These are phyloP conservation scores for Ictidomys tridecemlineatus DNA, from an alignment of 2,113 vertebrate species.

Conservation along the genomic window DNA sequence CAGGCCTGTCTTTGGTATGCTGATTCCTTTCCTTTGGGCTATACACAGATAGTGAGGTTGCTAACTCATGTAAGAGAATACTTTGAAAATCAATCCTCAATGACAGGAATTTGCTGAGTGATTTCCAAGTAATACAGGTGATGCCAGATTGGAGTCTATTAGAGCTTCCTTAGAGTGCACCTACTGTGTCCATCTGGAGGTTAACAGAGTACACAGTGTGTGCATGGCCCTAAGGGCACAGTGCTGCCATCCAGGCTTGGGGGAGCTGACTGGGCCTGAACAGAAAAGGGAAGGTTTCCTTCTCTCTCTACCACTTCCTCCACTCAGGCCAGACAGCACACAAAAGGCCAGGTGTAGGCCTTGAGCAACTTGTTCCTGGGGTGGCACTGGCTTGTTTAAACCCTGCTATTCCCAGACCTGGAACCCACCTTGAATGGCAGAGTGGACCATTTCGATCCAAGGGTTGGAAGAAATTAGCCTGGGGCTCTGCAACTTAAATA, in stretches of 20 bases:
- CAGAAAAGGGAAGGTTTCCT: neutral
- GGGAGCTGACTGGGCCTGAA: neutral
- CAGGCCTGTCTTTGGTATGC: neutral
- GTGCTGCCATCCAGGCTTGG: neutral
- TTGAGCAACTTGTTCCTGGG: neutral
- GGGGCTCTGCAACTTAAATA: neutral
- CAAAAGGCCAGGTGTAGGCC: neutral
- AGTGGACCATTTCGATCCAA: neutral
- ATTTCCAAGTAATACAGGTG: neutral
- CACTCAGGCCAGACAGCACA: rapidly evolving
- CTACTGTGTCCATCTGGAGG: neutral
- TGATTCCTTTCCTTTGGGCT: neutral
- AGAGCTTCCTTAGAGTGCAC: neutral
- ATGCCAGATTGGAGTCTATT: neutral
- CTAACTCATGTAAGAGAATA: neutral
- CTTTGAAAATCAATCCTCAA: neutral
- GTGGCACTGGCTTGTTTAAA: neutral
- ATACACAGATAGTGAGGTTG: neutral
- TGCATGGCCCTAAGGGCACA: rapidly evolving
- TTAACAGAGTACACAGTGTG: neutral
- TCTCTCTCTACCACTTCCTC: neutral
- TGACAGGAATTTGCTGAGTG: neutral
- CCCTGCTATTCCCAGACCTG: neutral
- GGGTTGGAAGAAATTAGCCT: neutral
- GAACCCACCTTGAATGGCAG: neutral